phyloP scores from a whole-genome alignment of 1,140 invertebrate genomes.

The Nasonia longicornis region DNA sequence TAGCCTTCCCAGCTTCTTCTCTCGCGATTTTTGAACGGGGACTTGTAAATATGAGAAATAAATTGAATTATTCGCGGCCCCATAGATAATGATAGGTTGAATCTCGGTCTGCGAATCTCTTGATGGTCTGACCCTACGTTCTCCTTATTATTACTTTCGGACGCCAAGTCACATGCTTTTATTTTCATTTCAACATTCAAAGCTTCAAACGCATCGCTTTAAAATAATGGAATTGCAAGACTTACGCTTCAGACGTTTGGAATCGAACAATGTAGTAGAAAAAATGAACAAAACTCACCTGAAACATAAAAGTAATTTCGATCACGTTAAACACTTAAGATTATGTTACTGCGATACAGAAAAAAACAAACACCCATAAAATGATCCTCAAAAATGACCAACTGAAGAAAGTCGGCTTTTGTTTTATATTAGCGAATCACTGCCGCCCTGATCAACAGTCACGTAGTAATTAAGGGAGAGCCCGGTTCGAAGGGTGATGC shows the following conservation, averaged over 20 bases:
- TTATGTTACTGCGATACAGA: too few relatives aligned
- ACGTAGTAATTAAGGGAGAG: slow-evolving; percentile 43
- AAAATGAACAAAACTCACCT: slow-evolving; percentile 1
- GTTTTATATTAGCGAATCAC: slow-evolving; percentile 35
- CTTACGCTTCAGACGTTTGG: too few relatives aligned
- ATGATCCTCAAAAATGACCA: too few relatives aligned
- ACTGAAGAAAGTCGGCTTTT: slow-evolving; percentile 3
- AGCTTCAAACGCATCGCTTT: too few relatives aligned
- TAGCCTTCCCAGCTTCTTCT: slow-evolving; percentile 8
- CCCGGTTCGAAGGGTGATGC: slow-evolving; percentile 28
- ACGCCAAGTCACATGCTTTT: not conserved
- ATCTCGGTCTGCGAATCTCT: slow-evolving; percentile 31
- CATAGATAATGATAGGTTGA: slow-evolving; percentile 51
- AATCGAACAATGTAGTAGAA: not conserved
- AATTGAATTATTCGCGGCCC: slow-evolving; percentile 52
- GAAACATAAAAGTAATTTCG: not conserved
- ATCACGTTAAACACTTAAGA: too few relatives aligned
- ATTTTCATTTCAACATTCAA: not conserved
- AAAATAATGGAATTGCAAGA: too few relatives aligned
- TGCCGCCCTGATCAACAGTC: slow-evolving; percentile 39
- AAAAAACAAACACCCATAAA: too few relatives aligned
- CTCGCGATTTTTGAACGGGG: slow-evolving; percentile 23
- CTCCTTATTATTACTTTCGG: slow-evolving; percentile 31
- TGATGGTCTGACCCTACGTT: slow-evolving; percentile 36
- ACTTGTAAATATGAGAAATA: slow-evolving; percentile 53